phyloP scores from a whole-genome alignment of 2,113 vertebrate species.

The Anthoscopus minutus region DNA sequence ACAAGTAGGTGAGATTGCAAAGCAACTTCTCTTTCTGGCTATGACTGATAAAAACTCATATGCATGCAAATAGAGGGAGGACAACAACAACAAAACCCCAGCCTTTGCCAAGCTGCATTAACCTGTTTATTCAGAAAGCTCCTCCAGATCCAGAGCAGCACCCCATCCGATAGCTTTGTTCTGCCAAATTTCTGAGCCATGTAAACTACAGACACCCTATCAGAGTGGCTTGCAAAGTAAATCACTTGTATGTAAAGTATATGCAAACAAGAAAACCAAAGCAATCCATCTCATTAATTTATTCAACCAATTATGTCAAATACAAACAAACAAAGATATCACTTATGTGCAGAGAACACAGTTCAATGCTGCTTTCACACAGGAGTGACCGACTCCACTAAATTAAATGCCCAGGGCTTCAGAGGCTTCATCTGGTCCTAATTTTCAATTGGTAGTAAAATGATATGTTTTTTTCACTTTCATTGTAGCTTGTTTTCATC shows the following conservation, averaged over 20 bases:
- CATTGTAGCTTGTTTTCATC: constrained; percentile 68
- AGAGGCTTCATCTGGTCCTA: constrained; percentile 68
- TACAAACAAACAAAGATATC: constrained; percentile 49
- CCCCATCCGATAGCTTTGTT: neutral
- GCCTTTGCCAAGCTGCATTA: neutral
- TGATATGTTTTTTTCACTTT: constrained; percentile 50
- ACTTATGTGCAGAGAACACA: constrained; percentile 1
- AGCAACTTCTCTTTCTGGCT: neutral
- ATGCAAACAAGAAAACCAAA: constrained; percentile 56
- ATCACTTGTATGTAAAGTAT: constrained; percentile 7
- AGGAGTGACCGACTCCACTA: constrained; percentile 50
- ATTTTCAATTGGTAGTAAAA: constrained; percentile 69
- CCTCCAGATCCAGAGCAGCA: neutral
- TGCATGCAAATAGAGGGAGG: neutral
- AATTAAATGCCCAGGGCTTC: constrained; percentile 63
- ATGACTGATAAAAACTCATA: neutral
- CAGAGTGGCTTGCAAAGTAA: neutral
- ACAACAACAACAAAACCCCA: neutral
- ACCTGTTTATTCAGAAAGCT: constrained; percentile 8
- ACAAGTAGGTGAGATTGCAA: neutral
- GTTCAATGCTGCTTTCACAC: constrained; percentile 41
- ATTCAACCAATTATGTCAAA: constrained; percentile 31
- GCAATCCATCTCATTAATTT: constrained; percentile 56
- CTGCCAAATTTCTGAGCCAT: neutral
- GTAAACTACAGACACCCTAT: neutral